Evolutionary conservation across 2,113 vertebrate species (phyloP), one percentile per base, ranked within the genome.

Genomic region (Syngnathus floridae): DNA sequence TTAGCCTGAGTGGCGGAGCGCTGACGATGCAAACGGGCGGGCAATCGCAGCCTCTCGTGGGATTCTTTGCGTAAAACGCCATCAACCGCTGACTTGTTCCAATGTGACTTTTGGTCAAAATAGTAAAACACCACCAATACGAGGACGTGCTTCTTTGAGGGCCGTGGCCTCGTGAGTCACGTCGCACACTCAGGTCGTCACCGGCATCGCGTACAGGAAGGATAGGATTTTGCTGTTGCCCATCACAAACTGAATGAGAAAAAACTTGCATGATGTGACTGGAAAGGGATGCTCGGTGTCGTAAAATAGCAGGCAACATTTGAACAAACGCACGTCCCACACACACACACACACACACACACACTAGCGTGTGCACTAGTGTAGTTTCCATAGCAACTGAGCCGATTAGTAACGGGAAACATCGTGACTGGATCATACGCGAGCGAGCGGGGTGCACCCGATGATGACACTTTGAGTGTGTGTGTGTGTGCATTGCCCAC

Each of bases 1-100:
- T 59, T 80, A 58, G 78, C 57, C 64, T 66, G 81, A 72, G 52
- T 72, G 74, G 49, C 72, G 70, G 62, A 17, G 69, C 70, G 83
- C 73, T 80, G 82, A 80, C 36, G 70, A 55, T 48, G 71, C 63
- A 63, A 69, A 13, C 68, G 13, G 55, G 70, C 70, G 58, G 62
- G 21, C 2, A 4, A 46, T 19, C 8, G n/a, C 19, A 46, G 41
- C 38, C 48, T 58, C 31, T 2, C 31, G 54, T 58, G 56, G 62
- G 54, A 48, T 45, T 6, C n/a, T 65, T 40, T 62, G 65, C 56
- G 54, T 56, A 22, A 45, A 62, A 19, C 26, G 26, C 26, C 26
- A 31, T 31, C 26, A 31, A 31, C 26, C 1, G n/a, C n/a, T 51
- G 48, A 51, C 49, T 52, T 52, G 49, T 21, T 2, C 40, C 40